These are phyloP conservation scores for Diprion similis DNA, from an alignment of 1,140 invertebrate species.

Conservation along the genomic window DNA sequence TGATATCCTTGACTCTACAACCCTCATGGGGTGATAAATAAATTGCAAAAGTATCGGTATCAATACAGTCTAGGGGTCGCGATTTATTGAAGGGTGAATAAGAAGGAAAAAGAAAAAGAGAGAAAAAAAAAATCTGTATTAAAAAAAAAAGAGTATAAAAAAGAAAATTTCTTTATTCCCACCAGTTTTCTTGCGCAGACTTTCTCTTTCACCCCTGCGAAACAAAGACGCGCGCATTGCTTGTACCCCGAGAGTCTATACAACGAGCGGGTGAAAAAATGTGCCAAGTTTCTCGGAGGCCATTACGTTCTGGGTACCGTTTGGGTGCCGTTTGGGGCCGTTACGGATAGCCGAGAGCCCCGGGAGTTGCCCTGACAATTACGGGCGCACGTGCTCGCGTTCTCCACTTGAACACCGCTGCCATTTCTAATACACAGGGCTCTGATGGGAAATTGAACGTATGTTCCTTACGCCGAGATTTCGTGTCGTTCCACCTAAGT, in stretches of 20 bases:
- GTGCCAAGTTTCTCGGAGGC: conserved; percentile 27
- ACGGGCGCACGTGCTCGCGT: conserved; percentile 50
- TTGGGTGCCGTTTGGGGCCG: conserved; percentile 43
- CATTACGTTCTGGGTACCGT: conserved; percentile 37
- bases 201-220: not conserved
- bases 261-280: conserved; percentile 29
- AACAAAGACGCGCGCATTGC: not conserved
- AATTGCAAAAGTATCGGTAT: not conserved
- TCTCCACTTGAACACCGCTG: conserved; percentile 6
- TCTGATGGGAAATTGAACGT: conserved; percentile 1
- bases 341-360: conserved; percentile 25
- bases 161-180: too few relatives aligned
- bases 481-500: not conserved
- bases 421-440: not conserved
- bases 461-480: conserved; percentile 5
- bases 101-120: not conserved
- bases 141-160: too few relatives aligned
- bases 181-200: not conserved
- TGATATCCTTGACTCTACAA: not conserved
- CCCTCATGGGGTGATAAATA: not conserved
- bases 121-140: too few relatives aligned
- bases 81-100: not conserved
- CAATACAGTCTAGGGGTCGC: not conserved
- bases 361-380: conserved; percentile 46
- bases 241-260: not conserved